Evolutionary conservation across 2,113 vertebrate genomes (phyloP), one percentile per base, ranked within the genome.

Genomic region (Manacus vitellinus): DNA sequence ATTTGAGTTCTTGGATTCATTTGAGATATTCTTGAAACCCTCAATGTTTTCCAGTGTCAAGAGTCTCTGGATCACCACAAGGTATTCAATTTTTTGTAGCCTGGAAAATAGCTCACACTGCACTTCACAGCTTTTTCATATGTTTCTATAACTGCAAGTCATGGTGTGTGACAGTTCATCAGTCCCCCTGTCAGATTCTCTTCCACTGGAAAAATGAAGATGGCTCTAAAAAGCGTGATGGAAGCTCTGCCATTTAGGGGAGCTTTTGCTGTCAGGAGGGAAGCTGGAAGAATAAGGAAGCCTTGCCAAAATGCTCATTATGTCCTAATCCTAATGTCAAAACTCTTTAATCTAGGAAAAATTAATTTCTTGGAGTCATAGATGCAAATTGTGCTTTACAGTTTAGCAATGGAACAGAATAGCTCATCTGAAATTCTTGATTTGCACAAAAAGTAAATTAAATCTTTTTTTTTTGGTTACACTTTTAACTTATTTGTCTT

Each of bases 31-130:
- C 35, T 56, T 75, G 51, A 91, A 91, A 56, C 19, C 10, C 13
- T 95, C 59, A 72, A 37, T 95, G 80, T 92, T 94, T 92, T 52
- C 30, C 61, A 68, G 52, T 87, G 80, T 65, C 61, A 91, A 65
- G 43, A 20, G 17, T 63, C 28, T 86, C 63, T 92, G 61, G 65
- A 63, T n/a, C 47, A 55, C 61, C n/a, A n/a, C 35, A 61, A 65
- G 35, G 52, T 68, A 87, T 87, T 84, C 80, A 83, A 4, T 55
- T 92, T 63, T 89, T 52, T 41, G 51, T 59, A 91, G 59, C 33
- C 44, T 44, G 47, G 47, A 33, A 56, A 94, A 95, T 71, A 27
- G 13, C 27, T 86, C 70, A 71, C 28, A 39, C 10, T 67, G 55
- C 0, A 0, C 52, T 96, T 91, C 83, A 77, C 30, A 86, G 76